Conservation (phyloP, 2,888 invertebrate genomes). For the Caenorhabditis drosophilae region DNA sequence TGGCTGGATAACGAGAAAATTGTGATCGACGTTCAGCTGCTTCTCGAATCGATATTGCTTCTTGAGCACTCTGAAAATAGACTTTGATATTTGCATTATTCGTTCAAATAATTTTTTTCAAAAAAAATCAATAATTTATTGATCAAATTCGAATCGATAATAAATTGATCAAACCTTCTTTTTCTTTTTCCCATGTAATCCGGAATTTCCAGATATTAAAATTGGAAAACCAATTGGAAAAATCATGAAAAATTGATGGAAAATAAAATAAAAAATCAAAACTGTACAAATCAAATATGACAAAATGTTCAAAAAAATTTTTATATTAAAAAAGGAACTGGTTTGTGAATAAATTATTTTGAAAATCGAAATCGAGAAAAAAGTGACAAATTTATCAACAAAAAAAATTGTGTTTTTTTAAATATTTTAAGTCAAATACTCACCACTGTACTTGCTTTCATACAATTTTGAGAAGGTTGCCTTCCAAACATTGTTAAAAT, state of each 20-base stretch:
- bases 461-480: no score
- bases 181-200: not conserved
- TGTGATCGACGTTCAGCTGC: slow-evolving; percentile 45
- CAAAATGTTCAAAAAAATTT: not conserved
- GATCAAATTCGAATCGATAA: not conserved
- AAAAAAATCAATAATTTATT: no score
- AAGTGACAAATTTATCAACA: not conserved
- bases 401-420: no score
- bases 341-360: no score
- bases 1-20: slow-evolving; percentile 36
- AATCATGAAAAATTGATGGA: slow-evolving; percentile 20
- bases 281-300: not conserved
- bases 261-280: not conserved
- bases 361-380: not conserved
- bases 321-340: no score
- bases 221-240: slow-evolving; percentile 33
- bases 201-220: no score
- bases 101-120: no score
- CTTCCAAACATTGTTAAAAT: no score
- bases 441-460: no score
- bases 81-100: not conserved
- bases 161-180: not conserved
- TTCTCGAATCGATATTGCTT: slow-evolving; percentile 37
- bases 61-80: slow-evolving; percentile 40
- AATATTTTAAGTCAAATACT: no score